Conservation (phyloP, 2,113 vertebrate species). For the Kryptolebias marmoratus region DNA sequence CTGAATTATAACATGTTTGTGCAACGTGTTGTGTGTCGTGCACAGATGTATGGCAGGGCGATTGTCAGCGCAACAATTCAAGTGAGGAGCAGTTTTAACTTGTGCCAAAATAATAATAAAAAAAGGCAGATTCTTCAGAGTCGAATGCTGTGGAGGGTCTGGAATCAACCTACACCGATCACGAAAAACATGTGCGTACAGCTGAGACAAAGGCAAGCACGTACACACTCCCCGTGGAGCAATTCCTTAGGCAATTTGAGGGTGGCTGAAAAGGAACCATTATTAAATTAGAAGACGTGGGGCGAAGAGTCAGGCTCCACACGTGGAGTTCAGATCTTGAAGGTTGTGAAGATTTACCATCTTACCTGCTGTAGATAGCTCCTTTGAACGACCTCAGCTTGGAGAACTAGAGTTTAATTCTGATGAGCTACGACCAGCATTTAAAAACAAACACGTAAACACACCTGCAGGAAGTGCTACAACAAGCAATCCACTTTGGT, state of each 20-base stretch:
- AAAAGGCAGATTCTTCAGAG: constrained; percentile 53
- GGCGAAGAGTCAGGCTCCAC: constrained; percentile 45
- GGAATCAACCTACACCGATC: constrained; percentile 63
- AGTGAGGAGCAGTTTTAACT: constrained; percentile 61
- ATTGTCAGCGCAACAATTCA: constrained; percentile 70
- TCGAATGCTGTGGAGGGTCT: constrained; percentile 61
- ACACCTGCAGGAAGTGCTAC: no score
- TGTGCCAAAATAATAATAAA: constrained; percentile 47
- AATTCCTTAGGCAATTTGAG: constrained; percentile 59
- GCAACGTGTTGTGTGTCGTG: constrained; percentile 57
- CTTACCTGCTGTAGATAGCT: no score
- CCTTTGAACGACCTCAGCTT: no score
- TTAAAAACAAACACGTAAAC: no score
- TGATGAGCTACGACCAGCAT: no score
- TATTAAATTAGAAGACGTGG: constrained; percentile 75
- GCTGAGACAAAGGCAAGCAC: constrained; percentile 58
- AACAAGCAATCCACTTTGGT: no score
- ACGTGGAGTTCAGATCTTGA: constrained; percentile 32
- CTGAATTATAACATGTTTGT: constrained; percentile 58
- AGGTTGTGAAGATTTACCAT: no score
- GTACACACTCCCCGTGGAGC: constrained; percentile 66
- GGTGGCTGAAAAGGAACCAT: constrained; percentile 60
- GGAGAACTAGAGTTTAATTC: no score
- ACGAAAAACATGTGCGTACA: constrained; percentile 70
- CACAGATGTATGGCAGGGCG: constrained; percentile 57